A percentile compares a stretch with the other conserved stretches of the same genome.
These are phyloP conservation scores for Lypha dubia DNA, from an alignment of 2,888 invertebrate genomes.

Conservation along the genomic window DNA sequence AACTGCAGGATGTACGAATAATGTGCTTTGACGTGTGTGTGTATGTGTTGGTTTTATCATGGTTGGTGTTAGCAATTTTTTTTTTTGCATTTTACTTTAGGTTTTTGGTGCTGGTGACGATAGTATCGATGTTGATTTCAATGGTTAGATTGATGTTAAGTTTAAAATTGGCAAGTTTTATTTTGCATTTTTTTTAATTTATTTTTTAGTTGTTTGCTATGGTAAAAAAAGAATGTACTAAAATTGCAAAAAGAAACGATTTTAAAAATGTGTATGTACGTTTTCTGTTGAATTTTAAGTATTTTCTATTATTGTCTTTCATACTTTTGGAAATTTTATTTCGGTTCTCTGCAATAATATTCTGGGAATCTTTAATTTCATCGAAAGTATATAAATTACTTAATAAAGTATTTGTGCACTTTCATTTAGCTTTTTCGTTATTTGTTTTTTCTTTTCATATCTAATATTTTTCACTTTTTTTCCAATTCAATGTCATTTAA, in stretches of 20 bases:
- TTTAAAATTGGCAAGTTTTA: conserved; percentile 78
- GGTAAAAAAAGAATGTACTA: neutral
- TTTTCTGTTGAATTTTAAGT: neutral
- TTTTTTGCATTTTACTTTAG: conserved; percentile 38
- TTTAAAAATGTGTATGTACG: neutral
- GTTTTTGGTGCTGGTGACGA: conserved; percentile 45
- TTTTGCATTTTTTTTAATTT: conserved; percentile 12
- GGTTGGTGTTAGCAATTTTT: conserved; percentile 42
- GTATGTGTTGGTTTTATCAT: conserved; percentile 8
- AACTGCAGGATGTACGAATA: conserved; percentile 13
- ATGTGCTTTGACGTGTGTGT: too few species aligned
- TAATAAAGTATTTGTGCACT: too few species aligned
- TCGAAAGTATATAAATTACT: too few species aligned
- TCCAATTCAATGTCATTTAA: too few species aligned
- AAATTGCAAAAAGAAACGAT: neutral
- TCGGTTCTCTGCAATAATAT: neutral
- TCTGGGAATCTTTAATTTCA: too few species aligned
- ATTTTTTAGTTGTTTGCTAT: neutral
- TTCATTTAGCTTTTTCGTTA: too few species aligned
- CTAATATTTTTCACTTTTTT: too few species aligned
- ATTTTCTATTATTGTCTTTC: too few species aligned
- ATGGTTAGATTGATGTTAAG: conserved; percentile 72
- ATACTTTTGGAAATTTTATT: too few species aligned
- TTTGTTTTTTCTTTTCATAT: too few species aligned
- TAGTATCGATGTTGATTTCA: conserved; percentile 49